A percentile compares a stretch with the other conserved stretches of the same genome.
phyloP scores from a whole-genome alignment of 2,888 invertebrate genomes.

The Andrena marginata region DNA sequence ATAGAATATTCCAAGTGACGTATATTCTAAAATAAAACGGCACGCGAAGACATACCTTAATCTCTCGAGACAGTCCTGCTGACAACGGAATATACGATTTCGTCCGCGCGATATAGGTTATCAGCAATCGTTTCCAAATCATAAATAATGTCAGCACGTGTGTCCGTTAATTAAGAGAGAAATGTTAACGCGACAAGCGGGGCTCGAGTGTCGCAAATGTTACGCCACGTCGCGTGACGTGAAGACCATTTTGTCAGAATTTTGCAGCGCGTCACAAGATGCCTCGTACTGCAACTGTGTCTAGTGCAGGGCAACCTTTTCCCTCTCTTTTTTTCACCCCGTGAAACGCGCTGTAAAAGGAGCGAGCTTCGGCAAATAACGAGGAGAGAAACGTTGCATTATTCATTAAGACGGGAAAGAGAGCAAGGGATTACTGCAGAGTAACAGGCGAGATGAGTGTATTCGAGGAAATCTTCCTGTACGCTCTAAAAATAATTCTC shows the following conservation, averaged over 20 bases:
- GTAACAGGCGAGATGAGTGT: neutral
- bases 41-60: constrained; percentile 3
- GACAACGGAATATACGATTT: constrained; percentile 47
- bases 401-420: constrained; percentile 9
- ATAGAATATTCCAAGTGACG: neutral
- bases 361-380: constrained; percentile 4
- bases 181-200: constrained; percentile 27
- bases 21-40: neutral
- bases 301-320: neutral
- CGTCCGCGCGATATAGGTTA: constrained; percentile 28
- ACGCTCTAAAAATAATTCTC: constrained; percentile 43
- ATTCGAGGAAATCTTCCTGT: constrained; percentile 19
- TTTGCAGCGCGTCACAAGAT: neutral
- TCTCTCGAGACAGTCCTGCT: neutral
- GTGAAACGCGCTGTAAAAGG: neutral
- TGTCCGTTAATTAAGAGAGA: constrained; percentile 31
- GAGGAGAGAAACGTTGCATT: constrained; percentile 13
- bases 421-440: neutral
- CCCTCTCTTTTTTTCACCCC: neutral
- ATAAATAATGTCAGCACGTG: constrained; percentile 50
- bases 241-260: neutral
- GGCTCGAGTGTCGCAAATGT: constrained; percentile 36
- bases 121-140: constrained; percentile 37
- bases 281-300: neutral
- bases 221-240: neutral